These are phyloP conservation scores for Dromius quadrimaculatus DNA, from an alignment of 2,888 invertebrate genomes.

Conservation along the genomic window DNA sequence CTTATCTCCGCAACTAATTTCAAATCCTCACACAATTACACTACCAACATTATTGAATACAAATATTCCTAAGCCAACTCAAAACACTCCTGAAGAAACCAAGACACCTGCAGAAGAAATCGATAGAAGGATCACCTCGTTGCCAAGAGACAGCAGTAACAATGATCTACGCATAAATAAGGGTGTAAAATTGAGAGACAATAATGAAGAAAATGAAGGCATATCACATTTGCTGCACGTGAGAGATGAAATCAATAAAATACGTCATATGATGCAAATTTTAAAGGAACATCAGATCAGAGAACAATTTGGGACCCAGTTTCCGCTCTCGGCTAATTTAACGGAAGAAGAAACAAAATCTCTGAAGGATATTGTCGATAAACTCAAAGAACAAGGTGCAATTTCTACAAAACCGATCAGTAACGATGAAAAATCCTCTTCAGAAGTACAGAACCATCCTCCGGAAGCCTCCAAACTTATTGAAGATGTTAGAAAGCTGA, in stretches of 20 bases:
- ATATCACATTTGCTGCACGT: conserved; percentile 29
- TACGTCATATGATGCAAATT: conserved; percentile 60
- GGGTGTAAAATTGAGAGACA: neutral
- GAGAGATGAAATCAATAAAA: conserved; percentile 60
- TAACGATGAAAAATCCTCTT: neutral
- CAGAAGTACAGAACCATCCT: conserved; percentile 17
- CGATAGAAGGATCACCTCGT: too few species aligned
- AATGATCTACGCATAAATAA: conserved; percentile 1
- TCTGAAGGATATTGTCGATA: neutral
- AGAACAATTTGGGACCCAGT: conserved; percentile 54
- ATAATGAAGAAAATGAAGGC: conserved; percentile 12
- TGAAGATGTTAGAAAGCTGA: conserved; percentile 32
- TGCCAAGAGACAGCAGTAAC: too few species aligned
- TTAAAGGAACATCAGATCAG: conserved; percentile 62
- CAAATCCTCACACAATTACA: neutral
- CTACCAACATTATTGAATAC: neutral
- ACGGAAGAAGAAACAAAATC: conserved; percentile 8
- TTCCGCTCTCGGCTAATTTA: conserved; percentile 1
- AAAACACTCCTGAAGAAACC: neutral
- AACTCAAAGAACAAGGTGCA: conserved; percentile 29
- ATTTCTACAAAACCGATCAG: conserved; percentile 5
- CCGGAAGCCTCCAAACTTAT: conserved; percentile 7
- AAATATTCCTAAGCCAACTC: neutral
- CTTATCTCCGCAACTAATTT: neutral
- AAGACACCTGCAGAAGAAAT: too few species aligned